A percentile compares a stretch with the other conserved stretches of the same genome.
Conservation (phyloP, 2,888 invertebrate species). For the Campoletis raptor region DNA sequence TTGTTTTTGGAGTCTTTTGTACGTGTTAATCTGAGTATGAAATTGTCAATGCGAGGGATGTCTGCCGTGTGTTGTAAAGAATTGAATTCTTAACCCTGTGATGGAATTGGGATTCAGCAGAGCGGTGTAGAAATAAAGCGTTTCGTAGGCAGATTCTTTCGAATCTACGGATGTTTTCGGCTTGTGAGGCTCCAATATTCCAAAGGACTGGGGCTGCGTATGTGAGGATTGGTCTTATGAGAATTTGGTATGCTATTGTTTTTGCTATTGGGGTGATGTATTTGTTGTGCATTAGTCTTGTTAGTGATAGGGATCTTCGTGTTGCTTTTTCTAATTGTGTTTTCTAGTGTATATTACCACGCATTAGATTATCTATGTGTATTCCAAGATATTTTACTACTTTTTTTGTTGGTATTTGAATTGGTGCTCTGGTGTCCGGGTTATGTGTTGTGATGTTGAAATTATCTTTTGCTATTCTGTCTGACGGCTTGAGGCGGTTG, state of each 20-base stretch:
- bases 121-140: neutral
- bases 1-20: neutral
- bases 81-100: neutral
- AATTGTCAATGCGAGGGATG: neutral
- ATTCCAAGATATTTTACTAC: slow-evolving; percentile 67
- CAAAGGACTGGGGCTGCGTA: slow-evolving; percentile 59
- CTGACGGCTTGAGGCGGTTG: neutral
- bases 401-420: slow-evolving; percentile 40
- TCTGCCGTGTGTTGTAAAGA: neutral
- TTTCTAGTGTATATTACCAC: slow-evolving; percentile 44
- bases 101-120: neutral
- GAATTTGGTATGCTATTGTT: slow-evolving; percentile 56
- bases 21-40: neutral
- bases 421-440: neutral
- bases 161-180: slow-evolving; percentile 86
- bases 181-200: slow-evolving; percentile 54
- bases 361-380: slow-evolving; percentile 48
- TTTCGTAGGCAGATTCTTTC: slow-evolving; percentile 88
- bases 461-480: slow-evolving; percentile 17
- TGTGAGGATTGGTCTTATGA: slow-evolving; percentile 49
- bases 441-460: slow-evolving; percentile 13
- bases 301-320: slow-evolving; percentile 25
- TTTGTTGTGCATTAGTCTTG: slow-evolving; percentile 56
- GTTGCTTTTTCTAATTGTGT: slow-evolving; percentile 59
- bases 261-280: slow-evolving; percentile 50